Percentiles rank a stretch among this genome's conserved stretches.
Evolutionary conservation across 2,888 invertebrate genomes (phyloP).

Genomic region (Lithophane socia): DNA sequence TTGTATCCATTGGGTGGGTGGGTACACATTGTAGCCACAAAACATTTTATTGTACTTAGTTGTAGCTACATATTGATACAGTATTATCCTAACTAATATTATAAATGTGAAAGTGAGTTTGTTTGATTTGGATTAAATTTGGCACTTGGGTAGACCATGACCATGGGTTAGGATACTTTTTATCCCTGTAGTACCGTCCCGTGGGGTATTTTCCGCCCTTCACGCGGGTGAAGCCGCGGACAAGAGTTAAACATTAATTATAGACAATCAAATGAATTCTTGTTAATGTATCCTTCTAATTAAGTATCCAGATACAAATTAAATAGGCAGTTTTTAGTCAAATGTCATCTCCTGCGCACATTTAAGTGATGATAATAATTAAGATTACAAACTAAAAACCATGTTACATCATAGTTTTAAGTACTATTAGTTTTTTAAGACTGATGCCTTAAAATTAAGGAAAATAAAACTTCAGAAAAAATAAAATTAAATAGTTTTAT

Average conservation of each 20-base stretch:
- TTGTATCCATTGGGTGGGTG: background rate
- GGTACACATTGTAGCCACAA: too few relatives aligned
- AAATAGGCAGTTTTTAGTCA: background rate
- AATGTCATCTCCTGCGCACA: slow-evolving; percentile 12
- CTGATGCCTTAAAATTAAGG: slow-evolving; percentile 65
- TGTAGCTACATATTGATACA: too few relatives aligned
- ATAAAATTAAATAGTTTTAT: slow-evolving; percentile 70
- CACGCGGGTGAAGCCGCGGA: too few relatives aligned
- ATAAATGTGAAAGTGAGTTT: too few relatives aligned
- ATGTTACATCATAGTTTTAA: slow-evolving; percentile 57
- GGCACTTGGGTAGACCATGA: too few relatives aligned
- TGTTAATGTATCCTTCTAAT: too few relatives aligned
- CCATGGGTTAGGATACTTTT: too few relatives aligned
- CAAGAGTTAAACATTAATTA: background rate
- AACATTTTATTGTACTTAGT: background rate
- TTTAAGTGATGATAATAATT: slow-evolving; percentile 25
- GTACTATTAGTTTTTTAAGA: slow-evolving; percentile 67
- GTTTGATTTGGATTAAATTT: too few relatives aligned
- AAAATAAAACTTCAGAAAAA: slow-evolving; percentile 70
- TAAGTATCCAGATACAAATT: too few relatives aligned
- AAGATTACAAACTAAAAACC: background rate
- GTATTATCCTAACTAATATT: too few relatives aligned
- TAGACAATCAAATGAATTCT: background rate
- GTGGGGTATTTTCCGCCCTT: too few relatives aligned
- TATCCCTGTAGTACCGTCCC: too few relatives aligned